Evolutionary conservation across 2,113 vertebrate species (phyloP).

Genomic region (Vidua macroura): DNA sequence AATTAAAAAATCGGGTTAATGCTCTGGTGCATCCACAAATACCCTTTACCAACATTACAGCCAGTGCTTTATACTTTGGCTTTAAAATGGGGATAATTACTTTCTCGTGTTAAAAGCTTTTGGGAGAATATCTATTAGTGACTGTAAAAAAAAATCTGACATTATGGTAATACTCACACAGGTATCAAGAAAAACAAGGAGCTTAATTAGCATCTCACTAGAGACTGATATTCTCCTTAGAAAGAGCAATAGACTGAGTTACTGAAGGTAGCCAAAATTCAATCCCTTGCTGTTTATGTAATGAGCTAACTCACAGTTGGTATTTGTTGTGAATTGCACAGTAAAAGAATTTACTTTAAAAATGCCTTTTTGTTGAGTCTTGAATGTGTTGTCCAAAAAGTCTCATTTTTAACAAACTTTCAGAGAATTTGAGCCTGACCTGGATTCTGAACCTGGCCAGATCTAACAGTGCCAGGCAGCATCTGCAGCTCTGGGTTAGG

Average conservation of each 20-base stretch:
- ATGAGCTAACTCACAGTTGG: slow-evolving; percentile 21
- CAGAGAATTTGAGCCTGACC: slow-evolving; percentile 23
- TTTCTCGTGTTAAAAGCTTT: not conserved
- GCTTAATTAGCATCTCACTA: not conserved
- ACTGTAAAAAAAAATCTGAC: not conserved
- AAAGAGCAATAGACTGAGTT: not conserved
- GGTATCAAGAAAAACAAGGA: not conserved
- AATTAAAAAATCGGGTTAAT: not conserved
- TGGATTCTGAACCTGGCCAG: slow-evolving; percentile 4
- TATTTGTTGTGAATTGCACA: slow-evolving; percentile 35
- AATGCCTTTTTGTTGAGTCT: slow-evolving; percentile 56
- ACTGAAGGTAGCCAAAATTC: slow-evolving; percentile 1
- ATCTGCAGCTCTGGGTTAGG: not conserved
- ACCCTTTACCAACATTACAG: not conserved
- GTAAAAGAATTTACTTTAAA: slow-evolving; percentile 36
- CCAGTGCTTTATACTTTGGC: not conserved
- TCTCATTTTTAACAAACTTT: slow-evolving; percentile 31
- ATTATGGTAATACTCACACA: not conserved
- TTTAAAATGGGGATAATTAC: not conserved
- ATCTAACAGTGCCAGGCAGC: not conserved
- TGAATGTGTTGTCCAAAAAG: slow-evolving; percentile 1
- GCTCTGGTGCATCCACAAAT: not conserved
- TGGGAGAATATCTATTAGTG: not conserved
- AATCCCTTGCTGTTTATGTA: slow-evolving; percentile 19
- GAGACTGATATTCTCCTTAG: not conserved